A percentile compares a stretch with the other conserved stretches of the same genome.
Conservation (phyloP, 2,888 invertebrate genomes). For the Meiosimyza platycephala region DNA sequence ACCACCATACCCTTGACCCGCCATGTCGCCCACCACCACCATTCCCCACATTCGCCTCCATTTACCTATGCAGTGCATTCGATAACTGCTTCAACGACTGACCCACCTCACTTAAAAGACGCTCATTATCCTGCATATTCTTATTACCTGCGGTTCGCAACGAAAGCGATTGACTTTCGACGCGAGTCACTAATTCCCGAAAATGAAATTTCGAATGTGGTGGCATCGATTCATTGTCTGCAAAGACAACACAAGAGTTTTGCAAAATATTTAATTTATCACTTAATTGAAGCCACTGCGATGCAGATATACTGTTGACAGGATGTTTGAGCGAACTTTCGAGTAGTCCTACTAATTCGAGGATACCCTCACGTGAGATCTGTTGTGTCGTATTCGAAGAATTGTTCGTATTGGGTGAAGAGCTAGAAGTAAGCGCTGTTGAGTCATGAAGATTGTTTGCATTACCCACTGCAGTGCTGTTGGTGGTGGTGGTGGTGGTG, state of each 20-base stretch:
- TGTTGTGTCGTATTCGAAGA: constrained; percentile 50
- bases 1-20: constrained; percentile 46
- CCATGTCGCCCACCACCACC: constrained; percentile 36
- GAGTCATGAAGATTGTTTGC: constrained; percentile 54
- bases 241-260: constrained; percentile 84
- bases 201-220: constrained; percentile 91
- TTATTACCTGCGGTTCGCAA: constrained; percentile 77
- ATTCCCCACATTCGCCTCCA: constrained; percentile 60
- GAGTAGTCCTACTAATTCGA: constrained; percentile 75
- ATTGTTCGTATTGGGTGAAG: constrained; percentile 37
- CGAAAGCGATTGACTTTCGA: constrained; percentile 77
- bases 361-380: constrained; percentile 71
- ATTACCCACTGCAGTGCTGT: constrained; percentile 43
- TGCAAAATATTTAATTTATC: constrained; percentile 86
- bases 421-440: constrained; percentile 67
- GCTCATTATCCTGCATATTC: constrained; percentile 76
- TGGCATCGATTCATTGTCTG: constrained; percentile 81
- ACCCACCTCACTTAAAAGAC: constrained; percentile 76
- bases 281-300: constrained; percentile 83
- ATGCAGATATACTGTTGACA: constrained; percentile 68
- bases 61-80: constrained; percentile 68
- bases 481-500: constrained; percentile 44
- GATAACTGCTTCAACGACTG: constrained; percentile 67
- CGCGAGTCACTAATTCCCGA: constrained; percentile 77
- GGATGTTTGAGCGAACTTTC: constrained; percentile 75